Evolutionary conservation across 2,888 invertebrate species (phyloP), one percentile per base, ranked within the genome.

Genomic region (Apodemia duryi): DNA sequence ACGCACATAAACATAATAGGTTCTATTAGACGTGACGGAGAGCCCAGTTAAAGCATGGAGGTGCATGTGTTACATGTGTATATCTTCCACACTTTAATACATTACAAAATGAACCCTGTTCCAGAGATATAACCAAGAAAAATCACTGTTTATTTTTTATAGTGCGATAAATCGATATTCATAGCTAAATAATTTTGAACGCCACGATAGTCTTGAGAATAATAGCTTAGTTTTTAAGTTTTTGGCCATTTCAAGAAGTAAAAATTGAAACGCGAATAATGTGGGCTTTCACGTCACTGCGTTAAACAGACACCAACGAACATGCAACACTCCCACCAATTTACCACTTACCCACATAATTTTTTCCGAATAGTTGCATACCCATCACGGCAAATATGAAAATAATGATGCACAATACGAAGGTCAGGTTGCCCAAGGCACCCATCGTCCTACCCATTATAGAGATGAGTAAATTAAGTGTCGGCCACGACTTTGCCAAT

Each of bases 301-400:
- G 82, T 85, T 83, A 84, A 82, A 80, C 74, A 85, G 83, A 89
- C 89, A 89, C 84, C 91, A 91, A 90, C 88, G 87, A 86, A 86
- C 91, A 91, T 91, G 91, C 91, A 90, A 84, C 89, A 91, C 89
- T 84, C 87, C 89, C 91, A 88, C 90, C 90, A 85, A 89, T 88
- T 68, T 54, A 81, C 77, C 84, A 93, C 94, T 94, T 94, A 96
- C 96, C 96, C 88, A 94, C 94, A 94, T 97, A 97, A 88, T 97
- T 96, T 87, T 96, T 96, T 78, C 97, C 97, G 93, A 98, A 98
- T 79, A 98, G 94, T 91, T 98, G 98, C 97, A 98, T 98, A 77
- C 98, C 98, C 97, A 98, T 98, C 81, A 98, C 98, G 88, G 98
- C 98, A 88, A 98, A 98, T 91, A 98, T 98, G 94, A 98, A 98